Conservation (phyloP, 2,888 invertebrate species). For the Tanypteryx hageni region DNA sequence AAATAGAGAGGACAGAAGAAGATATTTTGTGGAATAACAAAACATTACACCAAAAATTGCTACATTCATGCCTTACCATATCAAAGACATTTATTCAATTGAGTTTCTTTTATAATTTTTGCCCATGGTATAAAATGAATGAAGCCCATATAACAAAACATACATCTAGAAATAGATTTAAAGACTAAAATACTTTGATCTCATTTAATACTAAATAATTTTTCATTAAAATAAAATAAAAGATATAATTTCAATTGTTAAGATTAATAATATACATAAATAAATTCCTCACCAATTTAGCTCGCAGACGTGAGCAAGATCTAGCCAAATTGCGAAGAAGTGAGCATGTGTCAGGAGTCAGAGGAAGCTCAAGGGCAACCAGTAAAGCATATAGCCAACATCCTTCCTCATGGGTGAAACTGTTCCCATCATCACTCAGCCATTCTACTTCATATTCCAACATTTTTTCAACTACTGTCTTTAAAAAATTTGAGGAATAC, state of each 20-base stretch:
- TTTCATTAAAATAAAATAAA: background rate
- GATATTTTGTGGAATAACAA: no score
- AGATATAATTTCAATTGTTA: background rate
- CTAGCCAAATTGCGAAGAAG: slow-evolving; percentile 82
- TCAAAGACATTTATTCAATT: no score
- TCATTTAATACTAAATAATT: background rate
- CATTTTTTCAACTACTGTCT: slow-evolving; percentile 75
- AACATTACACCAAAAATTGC: no score
- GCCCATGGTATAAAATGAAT: no score
- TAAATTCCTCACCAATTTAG: slow-evolving; percentile 71
- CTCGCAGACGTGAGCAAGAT: slow-evolving; percentile 79
- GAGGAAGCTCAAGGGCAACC: slow-evolving; percentile 81
- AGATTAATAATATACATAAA: slow-evolving; percentile 35
- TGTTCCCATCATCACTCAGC: slow-evolving; percentile 74
- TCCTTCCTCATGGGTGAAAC: slow-evolving; percentile 77
- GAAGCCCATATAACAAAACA: no score
- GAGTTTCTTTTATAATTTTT: no score
- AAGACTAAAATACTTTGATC: background rate
- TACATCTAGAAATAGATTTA: no score
- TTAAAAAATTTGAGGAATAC: slow-evolving; percentile 65
- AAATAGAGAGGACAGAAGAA: no score
- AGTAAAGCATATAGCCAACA: slow-evolving; percentile 85
- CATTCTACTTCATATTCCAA: slow-evolving; percentile 77
- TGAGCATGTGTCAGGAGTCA: slow-evolving; percentile 82
- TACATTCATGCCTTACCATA: no score